Evolutionary conservation across 2,797 vertebrate genomes (phyloP), one percentile per base, ranked within the genome.

Genomic region (Euphonia xanthogaster): DNA sequence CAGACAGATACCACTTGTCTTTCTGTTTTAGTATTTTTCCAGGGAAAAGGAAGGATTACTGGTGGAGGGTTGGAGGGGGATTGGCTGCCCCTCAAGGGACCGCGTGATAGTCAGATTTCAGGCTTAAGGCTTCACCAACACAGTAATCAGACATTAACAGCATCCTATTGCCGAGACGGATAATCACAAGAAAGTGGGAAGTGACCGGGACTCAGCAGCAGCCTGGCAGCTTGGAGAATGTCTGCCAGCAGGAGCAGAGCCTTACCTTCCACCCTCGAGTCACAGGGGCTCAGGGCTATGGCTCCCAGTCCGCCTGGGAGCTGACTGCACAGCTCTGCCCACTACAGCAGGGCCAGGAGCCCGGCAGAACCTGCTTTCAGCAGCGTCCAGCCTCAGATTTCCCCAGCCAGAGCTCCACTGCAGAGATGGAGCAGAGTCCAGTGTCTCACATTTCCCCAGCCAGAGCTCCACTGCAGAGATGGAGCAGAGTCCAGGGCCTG

Each of bases 61-160:
- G 54, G 70, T 70, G 68, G 48, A 85, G 66, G 57, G 72, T 37
- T 9, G 30, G 61, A 94, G 81, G 45, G 79, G 72, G 79, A 78
- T 53, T 54, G 48, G 66, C 60, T 79, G 74, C 42, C 83, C 96
- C 81, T 78, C 3, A 0, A 93, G 93, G 79, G 62, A 70, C 79
- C 47, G 66, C 1, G 3, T 65, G 55, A 53, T 55, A 89, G 87
- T 91, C 81, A 94, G 71, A 92, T 96, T 97, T 92, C 91, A 95
- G 92, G 86, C 80, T 95, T 90, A 94, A 74, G 80, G 67, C 88
- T 95, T 95, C 90, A 94, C 79, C 91, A 93, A 86, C 42, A 6
- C 17, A 31, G 85, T 86, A 94, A 95, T 96, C 96, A 95, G 87
- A 94, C 89, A 78, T 95, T 94, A 89, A 67, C 62, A 72, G 81